phyloP scores from a whole-genome alignment of 1,140 invertebrate species.

The Berghia stephanieae region DNA sequence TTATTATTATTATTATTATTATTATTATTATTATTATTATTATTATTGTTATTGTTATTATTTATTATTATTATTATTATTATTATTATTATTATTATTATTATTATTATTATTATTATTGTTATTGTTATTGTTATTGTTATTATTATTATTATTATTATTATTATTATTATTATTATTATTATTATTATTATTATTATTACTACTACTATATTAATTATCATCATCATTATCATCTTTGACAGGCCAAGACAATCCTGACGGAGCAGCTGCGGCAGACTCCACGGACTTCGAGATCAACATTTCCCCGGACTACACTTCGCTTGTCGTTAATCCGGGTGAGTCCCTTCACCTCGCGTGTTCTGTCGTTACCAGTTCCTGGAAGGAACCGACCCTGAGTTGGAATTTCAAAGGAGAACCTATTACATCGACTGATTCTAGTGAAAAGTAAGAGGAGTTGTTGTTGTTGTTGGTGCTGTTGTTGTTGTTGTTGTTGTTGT shows the following conservation, averaged over 20 bases:
- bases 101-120: constrained; percentile 4
- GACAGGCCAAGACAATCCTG: background rate
- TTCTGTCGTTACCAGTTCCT: no score
- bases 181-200: constrained; percentile 4
- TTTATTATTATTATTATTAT: constrained; percentile 4
- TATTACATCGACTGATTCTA: background rate
- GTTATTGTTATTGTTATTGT: constrained; percentile 2
- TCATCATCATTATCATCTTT: constrained; percentile 3
- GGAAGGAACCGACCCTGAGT: no score
- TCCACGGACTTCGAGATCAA: no score
- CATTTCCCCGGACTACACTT: no score
- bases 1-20: no score
- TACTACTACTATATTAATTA: no score
- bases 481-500: background rate
- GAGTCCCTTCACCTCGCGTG: no score
- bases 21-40: background rate
- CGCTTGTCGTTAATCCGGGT: no score
- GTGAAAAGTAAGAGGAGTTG: background rate
- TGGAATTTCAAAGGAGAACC: background rate
- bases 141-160: constrained; percentile 4
- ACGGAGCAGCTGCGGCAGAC: background rate
- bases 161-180: constrained; percentile 4
- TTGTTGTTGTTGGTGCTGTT: background rate
- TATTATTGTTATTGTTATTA: background rate
- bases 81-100: constrained; percentile 4